Percentiles rank a stretch among this genome's conserved stretches.
Conservation (phyloP, 2,888 invertebrate genomes). For the Galeruca laticollis region DNA sequence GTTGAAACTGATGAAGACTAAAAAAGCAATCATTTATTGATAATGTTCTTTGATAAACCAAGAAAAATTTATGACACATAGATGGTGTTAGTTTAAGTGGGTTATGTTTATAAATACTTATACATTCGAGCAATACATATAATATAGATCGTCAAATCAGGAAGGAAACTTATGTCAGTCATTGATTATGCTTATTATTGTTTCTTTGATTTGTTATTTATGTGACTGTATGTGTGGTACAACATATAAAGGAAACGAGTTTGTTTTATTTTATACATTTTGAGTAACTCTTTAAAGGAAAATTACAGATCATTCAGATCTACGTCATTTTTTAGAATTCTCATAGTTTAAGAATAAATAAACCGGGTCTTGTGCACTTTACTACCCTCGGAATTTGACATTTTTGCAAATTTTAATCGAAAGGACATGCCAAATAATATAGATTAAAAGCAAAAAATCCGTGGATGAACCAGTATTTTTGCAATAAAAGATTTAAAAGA, state of each 20-base stretch:
- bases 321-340: neutral
- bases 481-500: too few species aligned
- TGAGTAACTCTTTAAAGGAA: neutral
- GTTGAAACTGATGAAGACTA: slow-evolving; percentile 5
- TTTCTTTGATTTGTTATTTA: slow-evolving; percentile 1
- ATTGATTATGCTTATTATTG: slow-evolving; percentile 13
- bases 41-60: slow-evolving; percentile 8
- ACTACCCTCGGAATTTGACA: too few species aligned
- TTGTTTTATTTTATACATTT: neutral
- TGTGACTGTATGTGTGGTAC: neutral
- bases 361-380: too few species aligned
- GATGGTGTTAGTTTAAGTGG: neutral
- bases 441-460: too few species aligned
- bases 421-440: too few species aligned
- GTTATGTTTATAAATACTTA: slow-evolving; percentile 15
- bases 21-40: slow-evolving; percentile 17
- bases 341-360: neutral
- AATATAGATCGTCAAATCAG: slow-evolving; percentile 1
- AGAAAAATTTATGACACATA: slow-evolving; percentile 5
- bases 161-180: slow-evolving; percentile 13
- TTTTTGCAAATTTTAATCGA: too few species aligned
- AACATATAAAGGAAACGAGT: neutral
- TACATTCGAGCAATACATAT: neutral
- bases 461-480: too few species aligned
- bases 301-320: neutral